Base-by-base conservation (phyloP, 1,140 invertebrate genomes). In the Zaprionus capensis region DNA sequence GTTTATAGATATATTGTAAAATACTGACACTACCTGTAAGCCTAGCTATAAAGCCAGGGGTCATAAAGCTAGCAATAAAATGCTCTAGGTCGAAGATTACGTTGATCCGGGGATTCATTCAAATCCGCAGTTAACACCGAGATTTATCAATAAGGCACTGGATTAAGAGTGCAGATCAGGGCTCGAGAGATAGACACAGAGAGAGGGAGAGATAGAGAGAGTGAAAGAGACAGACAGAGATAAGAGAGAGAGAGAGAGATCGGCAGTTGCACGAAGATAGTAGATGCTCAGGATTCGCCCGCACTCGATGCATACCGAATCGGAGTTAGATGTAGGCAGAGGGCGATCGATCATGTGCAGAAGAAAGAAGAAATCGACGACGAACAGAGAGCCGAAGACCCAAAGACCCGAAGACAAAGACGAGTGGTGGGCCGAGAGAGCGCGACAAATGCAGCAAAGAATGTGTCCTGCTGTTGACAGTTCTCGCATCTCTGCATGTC, bases 121-220 rank as follows among this genome's bases (percentile, higher is more conserved):
- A 90, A 87, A 88, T 79, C 84, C 81, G 59, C 65, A 12, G 77
- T 66, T 71, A 73, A 70, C 55, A 51, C 62, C 59, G 59, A 46
- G 81, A 83, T 80, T 88, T 88, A 90, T 88, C 81, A 88, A 88
- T 88, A 87, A 81, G 65, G 59, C 46, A 15, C 55, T 7, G 66
- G 84, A 61, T 69, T 87, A 78, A 75, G 31, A 20, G 64, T 76
- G 28, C 63, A 56, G 63, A 57, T 62, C 57, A 58, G 14, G 44
- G 38, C n/a, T 44, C 9, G 9, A 9, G 9, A 3, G 9, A 3
- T 11, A 31, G 24, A 28, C 1, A 28, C 6, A 28, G 7, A 31
- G 28, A 11, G 9, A 34, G 4, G 9, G 9, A 4, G 31, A 34
- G 31, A 34, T 3, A 34, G 31, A 0, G 31, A 11, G n/a, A n/a